Conservation (phyloP, 2,888 invertebrate genomes). For the Brenthis daphne region DNA sequence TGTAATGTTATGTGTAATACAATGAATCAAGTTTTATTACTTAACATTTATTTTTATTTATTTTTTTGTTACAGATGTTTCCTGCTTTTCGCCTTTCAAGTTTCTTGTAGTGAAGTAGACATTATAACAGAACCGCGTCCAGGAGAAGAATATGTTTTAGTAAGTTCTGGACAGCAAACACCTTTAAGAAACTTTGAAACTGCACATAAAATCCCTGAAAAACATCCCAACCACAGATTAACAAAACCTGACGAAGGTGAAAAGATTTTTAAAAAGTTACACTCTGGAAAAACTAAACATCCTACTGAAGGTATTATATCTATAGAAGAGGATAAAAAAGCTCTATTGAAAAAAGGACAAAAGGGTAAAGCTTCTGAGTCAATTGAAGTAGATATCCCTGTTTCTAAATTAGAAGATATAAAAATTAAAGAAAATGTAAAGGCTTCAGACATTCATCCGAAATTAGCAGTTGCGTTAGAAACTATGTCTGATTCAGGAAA, state of each 20-base stretch:
- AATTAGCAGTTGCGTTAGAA: slow-evolving; percentile 70
- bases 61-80: slow-evolving; percentile 78
- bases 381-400: slow-evolving; percentile 74
- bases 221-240: slow-evolving; percentile 68
- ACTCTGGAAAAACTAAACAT: slow-evolving; percentile 66
- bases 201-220: slow-evolving; percentile 86
- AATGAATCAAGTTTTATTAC: slow-evolving; percentile 1
- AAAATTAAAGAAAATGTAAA: slow-evolving; percentile 78
- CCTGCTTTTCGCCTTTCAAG: slow-evolving; percentile 70
- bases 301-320: slow-evolving; percentile 71
- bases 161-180: slow-evolving; percentile 80
- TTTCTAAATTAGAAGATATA: slow-evolving; percentile 75
- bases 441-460: slow-evolving; percentile 70
- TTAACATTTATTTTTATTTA: slow-evolving; percentile 3
- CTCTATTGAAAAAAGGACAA: slow-evolving; percentile 60
- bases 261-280: slow-evolving; percentile 69
- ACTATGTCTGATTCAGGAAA: slow-evolving; percentile 78
- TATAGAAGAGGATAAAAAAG: slow-evolving; percentile 75
- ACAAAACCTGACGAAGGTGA: slow-evolving; percentile 66
- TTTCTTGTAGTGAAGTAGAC: slow-evolving; percentile 78
- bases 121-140: slow-evolving; percentile 84
- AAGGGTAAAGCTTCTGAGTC: slow-evolving; percentile 68
- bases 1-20: too few species aligned
- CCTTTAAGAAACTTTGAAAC: slow-evolving; percentile 84
- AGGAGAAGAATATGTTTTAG: slow-evolving; percentile 85